A percentile compares a stretch with the other conserved stretches of the same genome.
phyloP scores from a whole-genome alignment of 2,888 invertebrate genomes.

The Camptogramma bilineatum region DNA sequence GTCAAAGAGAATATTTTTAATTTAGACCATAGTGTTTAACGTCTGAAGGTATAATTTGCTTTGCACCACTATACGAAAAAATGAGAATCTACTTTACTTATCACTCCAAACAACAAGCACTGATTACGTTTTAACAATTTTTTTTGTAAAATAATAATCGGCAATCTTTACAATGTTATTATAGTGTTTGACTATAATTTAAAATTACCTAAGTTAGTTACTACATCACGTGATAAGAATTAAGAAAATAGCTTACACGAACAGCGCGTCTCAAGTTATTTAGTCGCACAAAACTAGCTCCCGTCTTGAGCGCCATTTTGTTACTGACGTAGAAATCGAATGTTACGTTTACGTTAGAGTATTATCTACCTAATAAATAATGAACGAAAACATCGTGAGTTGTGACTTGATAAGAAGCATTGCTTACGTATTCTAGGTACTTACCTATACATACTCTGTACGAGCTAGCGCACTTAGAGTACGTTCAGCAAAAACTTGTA shows the following conservation, averaged over 20 bases:
- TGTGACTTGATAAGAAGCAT: background rate
- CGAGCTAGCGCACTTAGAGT: no score
- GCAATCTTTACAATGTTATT: no score
- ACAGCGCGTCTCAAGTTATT: constrained; percentile 55
- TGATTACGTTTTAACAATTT: constrained; percentile 21
- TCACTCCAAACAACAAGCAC: constrained; percentile 33
- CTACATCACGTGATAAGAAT: background rate
- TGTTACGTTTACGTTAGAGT: background rate
- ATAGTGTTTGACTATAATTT: no score
- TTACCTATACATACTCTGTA: no score
- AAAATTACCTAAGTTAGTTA: no score
- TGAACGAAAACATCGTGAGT: background rate
- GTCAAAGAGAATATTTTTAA: constrained; percentile 1
- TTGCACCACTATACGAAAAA: constrained; percentile 1
- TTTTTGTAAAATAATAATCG: background rate
- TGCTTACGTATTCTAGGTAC: background rate
- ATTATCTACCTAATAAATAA: constrained; percentile 4
- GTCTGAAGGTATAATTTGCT: constrained; percentile 21
- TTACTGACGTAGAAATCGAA: constrained; percentile 50
- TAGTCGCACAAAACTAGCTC: constrained; percentile 65
- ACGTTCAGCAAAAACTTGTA: no score
- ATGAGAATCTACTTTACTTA: background rate
- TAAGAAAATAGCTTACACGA: constrained; percentile 60
- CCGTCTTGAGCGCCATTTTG: constrained; percentile 73
- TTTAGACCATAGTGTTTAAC: background rate